Percentiles rank a stretch among this genome's conserved stretches.
These are phyloP conservation scores for Pheosia tremula DNA, from an alignment of 2,888 invertebrate genomes.

Conservation along the genomic window DNA sequence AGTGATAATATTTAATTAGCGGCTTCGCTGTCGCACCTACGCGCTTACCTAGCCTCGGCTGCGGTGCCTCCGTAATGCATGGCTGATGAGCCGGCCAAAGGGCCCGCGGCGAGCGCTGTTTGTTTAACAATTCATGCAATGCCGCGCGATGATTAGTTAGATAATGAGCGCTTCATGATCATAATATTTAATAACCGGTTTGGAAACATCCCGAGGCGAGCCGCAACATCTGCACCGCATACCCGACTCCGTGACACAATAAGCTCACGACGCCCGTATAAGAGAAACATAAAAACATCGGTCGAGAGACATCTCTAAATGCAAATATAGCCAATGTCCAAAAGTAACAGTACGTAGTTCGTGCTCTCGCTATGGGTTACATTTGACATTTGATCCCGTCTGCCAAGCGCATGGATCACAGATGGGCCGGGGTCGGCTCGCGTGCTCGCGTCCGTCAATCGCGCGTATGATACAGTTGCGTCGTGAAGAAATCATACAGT, in stretches of 20 bases:
- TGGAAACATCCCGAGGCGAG: conserved; percentile 38
- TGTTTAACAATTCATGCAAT: conserved; percentile 63
- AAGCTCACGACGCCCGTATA: conserved; percentile 44
- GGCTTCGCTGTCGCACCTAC: conserved; percentile 76
- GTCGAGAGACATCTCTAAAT: conserved; percentile 38
- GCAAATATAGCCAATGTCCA: conserved; percentile 47
- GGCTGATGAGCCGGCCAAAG: conserved; percentile 62
- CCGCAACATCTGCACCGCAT: conserved; percentile 44
- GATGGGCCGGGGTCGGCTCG: conserved; percentile 53
- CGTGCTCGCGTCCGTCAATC: conserved; percentile 62
- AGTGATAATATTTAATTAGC: conserved; percentile 83
- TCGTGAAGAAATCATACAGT: conserved; percentile 62
- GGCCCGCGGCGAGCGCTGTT: conserved; percentile 69
- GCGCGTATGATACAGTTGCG: conserved; percentile 66
- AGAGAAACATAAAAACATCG: conserved; percentile 52
- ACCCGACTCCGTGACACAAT: conserved; percentile 41
- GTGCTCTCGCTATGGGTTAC: conserved; percentile 59
- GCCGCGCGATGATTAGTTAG: conserved; percentile 63
- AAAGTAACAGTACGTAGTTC: conserved; percentile 47
- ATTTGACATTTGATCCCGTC: conserved; percentile 69
- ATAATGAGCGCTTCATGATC: conserved; percentile 62
- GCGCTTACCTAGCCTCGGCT: conserved; percentile 49
- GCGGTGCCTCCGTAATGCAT: conserved; percentile 52
- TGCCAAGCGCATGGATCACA: conserved; percentile 54
- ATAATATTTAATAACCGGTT: conserved; percentile 53